Evolutionary conservation across 2,888 invertebrate species (phyloP).

Genomic region (Acanthococcus lagerstroemiae): DNA sequence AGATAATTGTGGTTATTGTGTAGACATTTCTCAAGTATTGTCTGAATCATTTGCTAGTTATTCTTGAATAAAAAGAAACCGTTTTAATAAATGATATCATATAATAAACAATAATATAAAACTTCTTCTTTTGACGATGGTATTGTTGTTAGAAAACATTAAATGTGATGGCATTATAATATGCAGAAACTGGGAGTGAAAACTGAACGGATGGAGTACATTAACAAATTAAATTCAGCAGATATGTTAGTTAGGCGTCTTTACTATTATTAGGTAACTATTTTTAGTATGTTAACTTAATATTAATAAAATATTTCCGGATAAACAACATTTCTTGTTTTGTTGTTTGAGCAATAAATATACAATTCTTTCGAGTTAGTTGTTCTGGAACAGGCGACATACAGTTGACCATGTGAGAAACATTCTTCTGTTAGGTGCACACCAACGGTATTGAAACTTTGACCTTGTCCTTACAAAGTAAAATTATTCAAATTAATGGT

Average conservation of each 20-base stretch:
- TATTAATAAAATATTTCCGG: neutral
- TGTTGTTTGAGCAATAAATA: neutral
- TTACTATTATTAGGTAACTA: neutral
- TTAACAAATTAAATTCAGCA: too few relatives aligned
- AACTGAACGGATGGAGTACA: too few relatives aligned
- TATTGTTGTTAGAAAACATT: too few relatives aligned
- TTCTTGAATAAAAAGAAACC: too few relatives aligned
- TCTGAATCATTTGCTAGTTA: too few relatives aligned
- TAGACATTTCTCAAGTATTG: too few relatives aligned
- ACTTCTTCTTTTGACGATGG: too few relatives aligned
- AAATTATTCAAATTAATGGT: neutral
- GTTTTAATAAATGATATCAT: too few relatives aligned
- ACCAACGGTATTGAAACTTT: conserved; percentile 39
- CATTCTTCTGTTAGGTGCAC: conserved; percentile 38
- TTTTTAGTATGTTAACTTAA: neutral
- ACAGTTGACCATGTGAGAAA: neutral
- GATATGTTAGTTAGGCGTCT: neutral
- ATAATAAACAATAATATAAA: too few relatives aligned
- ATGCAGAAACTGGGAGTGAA: too few relatives aligned
- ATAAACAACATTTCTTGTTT: neutral
- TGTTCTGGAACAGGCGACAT: neutral
- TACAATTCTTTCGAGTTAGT: neutral
- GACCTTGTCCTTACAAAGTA: conserved; percentile 38
- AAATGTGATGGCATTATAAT: too few relatives aligned
- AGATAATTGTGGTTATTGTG: too few relatives aligned